Evolutionary conservation across 2,113 vertebrate species (phyloP).

Genomic region (Cryptomyrus ogoouensis): DNA sequence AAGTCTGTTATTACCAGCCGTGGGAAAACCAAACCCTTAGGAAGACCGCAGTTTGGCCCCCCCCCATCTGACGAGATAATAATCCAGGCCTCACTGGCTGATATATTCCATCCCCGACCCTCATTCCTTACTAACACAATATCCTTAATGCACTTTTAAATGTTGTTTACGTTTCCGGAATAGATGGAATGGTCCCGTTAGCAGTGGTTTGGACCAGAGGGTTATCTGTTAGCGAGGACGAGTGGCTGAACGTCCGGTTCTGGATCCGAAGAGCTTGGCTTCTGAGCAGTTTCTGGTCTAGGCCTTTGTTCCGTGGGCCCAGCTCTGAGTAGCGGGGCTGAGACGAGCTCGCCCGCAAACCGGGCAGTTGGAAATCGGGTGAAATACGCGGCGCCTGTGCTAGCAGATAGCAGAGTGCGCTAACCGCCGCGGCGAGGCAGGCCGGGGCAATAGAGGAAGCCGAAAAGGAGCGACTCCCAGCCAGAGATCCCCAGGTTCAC

Average conservation of each 20-base stretch:
- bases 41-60: neutral
- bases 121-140: neutral
- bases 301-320: neutral
- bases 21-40: neutral
- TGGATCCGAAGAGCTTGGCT: neutral
- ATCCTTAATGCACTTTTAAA: conserved; percentile 12
- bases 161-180: neutral
- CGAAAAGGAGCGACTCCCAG: neutral
- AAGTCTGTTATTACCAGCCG: conserved; percentile 4
- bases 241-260: neutral
- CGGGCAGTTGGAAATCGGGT: neutral
- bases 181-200: neutral
- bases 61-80: neutral
- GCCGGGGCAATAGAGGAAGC: neutral
- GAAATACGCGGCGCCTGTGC: neutral
- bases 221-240: neutral
- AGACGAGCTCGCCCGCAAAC: neutral
- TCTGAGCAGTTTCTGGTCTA: neutral
- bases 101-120: neutral
- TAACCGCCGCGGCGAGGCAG: neutral
- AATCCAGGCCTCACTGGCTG: neutral
- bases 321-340: neutral
- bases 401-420: neutral
- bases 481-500: neutral
- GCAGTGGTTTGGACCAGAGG: neutral